A percentile compares a stretch with the other conserved stretches of the same genome.
Evolutionary conservation across 2,113 vertebrate species (phyloP).

Genomic region (Apodemus sylvaticus): DNA sequence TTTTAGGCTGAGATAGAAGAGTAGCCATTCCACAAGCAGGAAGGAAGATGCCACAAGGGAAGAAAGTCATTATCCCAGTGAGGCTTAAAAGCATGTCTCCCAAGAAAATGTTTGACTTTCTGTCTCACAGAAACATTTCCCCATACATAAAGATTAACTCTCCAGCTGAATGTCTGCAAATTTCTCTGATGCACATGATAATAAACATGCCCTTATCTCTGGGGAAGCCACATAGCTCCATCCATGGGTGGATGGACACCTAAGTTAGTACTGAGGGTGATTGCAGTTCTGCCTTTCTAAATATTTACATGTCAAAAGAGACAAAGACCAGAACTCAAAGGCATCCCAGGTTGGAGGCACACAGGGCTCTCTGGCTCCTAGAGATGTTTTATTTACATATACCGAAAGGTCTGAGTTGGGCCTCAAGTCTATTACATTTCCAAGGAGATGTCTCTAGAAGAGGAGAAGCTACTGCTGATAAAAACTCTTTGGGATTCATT

Average conservation of each 20-base stretch:
- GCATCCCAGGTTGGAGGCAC: not conserved
- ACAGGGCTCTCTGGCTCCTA: not conserved
- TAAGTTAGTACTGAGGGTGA: not conserved
- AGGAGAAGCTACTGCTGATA: not conserved
- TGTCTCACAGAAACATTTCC: not conserved
- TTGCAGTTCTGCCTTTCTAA: not conserved
- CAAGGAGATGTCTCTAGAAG: not conserved
- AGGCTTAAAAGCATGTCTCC: not conserved
- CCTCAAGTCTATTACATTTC: not conserved
- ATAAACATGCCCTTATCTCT: not conserved
- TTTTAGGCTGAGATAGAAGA: not conserved
- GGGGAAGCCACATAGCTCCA: not conserved
- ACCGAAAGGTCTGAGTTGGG: not conserved
- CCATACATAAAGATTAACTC: not conserved
- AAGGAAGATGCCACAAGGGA: not conserved
- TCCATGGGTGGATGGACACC: not conserved
- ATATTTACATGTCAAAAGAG: not conserved
- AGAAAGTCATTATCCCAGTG: not conserved
- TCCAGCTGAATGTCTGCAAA: not conserved
- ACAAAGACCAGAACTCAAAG: not conserved
- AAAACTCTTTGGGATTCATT: not conserved
- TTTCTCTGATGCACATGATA: not conserved
- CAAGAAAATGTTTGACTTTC: constrained; percentile 6
- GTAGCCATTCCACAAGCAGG: not conserved
- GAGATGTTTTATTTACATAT: constrained; percentile 23